Percentiles rank a stretch among this genome's conserved stretches.
phyloP scores from a whole-genome alignment of 2,797 vertebrate genomes.

The Rhadinocentrus ornatus region DNA sequence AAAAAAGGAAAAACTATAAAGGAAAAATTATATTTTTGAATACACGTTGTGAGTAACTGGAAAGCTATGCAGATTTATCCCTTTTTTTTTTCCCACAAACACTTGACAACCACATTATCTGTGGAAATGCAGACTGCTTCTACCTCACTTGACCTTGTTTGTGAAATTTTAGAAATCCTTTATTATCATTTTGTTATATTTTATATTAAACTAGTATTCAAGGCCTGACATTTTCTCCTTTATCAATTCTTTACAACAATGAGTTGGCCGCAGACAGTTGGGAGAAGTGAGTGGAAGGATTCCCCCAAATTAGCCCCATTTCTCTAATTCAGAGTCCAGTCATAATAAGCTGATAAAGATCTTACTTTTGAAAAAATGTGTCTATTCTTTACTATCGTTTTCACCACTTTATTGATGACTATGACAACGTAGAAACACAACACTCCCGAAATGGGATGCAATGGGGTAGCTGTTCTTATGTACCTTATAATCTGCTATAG shows the following conservation, averaged over 20 bases:
- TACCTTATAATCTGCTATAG: background rate
- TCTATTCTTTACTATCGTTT: background rate
- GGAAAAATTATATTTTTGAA: background rate
- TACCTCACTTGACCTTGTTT: constrained; percentile 24
- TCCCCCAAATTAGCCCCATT: background rate
- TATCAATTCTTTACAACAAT: constrained; percentile 3
- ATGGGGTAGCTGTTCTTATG: background rate
- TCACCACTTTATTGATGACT: background rate
- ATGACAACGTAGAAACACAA: background rate
- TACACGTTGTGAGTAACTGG: background rate
- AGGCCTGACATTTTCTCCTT: background rate
- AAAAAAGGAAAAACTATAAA: background rate
- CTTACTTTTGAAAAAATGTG: background rate
- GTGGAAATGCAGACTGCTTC: constrained; percentile 2
- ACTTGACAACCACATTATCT: background rate
- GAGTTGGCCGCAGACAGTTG: constrained; percentile 7
- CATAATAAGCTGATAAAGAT: background rate
- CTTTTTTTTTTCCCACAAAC: background rate
- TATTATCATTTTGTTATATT: background rate
- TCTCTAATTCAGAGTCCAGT: background rate
- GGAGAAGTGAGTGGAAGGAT: background rate
- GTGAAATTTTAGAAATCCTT: constrained; percentile 2
- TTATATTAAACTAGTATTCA: background rate
- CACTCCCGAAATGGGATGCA: background rate
- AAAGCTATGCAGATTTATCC: background rate